Evolutionary conservation across 2,888 invertebrate genomes (phyloP), one percentile per base, ranked within the genome.

Genomic region (Drosophila anomalata): DNA sequence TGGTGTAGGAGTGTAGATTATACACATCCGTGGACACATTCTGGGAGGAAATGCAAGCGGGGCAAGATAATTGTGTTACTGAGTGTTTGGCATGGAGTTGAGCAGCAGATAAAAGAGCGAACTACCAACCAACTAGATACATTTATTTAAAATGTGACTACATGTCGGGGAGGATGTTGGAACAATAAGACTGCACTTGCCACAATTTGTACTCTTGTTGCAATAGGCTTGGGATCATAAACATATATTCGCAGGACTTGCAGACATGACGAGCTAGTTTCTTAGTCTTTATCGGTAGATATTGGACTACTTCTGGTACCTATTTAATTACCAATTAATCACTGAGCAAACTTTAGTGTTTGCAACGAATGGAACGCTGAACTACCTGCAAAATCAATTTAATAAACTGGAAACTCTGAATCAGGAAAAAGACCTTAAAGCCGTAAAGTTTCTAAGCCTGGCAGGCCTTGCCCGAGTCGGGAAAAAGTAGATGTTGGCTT

Each of bases 61-160:
- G 29, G 55, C 41, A 53, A 56, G 41, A 72, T 53, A 68, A 57
- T 60, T 55, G 52, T 20, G 51, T 42, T 41, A 55, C 42, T 55
- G 44, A 50, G 57, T 50, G 48, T 42, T 41, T 52, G 51, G 12
- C 50, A 17, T 20, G 22, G 20, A 51, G 24, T 6, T 8, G 52
- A 48, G 54, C 58, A 62, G 57, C 60, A 73, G 77, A 83, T 83
- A 83, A 77, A 79, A 74, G 78, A 66, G 71, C 69, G 67, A 82
- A 82, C 68, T 75, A 59, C n/a, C 51, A 73, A 59, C 86, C 51
- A 73, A 79, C 79, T 78, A 60, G 77, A 79, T 79, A 79, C 78
- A 82, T 86, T 83, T 83, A 83, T 86, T 83, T 86, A 50, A 77
- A 86, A 79, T 77, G 70, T 67, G 73, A 42, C 20, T 39, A 8